A percentile compares a stretch with the other conserved stretches of the same genome.
These are phyloP conservation scores for Talpa occidentalis DNA, from an alignment of 2,113 vertebrate genomes.

Conservation along the genomic window DNA sequence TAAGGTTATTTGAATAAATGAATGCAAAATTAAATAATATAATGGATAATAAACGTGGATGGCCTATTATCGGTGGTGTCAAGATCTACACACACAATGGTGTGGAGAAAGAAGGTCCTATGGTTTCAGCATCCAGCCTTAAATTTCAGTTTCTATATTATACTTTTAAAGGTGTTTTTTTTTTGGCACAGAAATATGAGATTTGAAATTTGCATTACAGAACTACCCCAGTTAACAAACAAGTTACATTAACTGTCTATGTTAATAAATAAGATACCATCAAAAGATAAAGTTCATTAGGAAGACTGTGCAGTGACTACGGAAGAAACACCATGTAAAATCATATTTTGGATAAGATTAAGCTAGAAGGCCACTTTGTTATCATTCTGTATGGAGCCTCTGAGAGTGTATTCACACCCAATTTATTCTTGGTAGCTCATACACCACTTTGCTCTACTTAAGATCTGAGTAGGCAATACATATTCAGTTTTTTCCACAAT, in stretches of 20 bases:
- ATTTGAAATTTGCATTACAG: background rate
- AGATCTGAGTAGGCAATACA: background rate
- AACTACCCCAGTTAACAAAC: background rate
- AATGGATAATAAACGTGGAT: background rate
- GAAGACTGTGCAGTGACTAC: background rate
- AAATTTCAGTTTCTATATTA: background rate
- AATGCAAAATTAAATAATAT: background rate
- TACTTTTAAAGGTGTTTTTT: background rate
- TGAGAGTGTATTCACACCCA: background rate
- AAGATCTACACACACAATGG: background rate
- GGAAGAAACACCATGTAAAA: background rate
- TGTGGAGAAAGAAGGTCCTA: background rate
- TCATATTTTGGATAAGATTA: background rate
- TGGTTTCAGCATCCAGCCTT: background rate
- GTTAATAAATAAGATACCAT: background rate
- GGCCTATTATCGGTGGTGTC: background rate
- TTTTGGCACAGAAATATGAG: constrained; percentile 8
- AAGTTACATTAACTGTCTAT: background rate
- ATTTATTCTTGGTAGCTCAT: background rate
- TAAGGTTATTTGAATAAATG: background rate
- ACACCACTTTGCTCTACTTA: background rate
- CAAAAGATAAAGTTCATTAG: background rate
- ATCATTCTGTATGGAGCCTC: background rate
- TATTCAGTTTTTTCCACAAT: background rate
- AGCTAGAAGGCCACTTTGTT: background rate